A percentile compares a stretch with the other conserved stretches of the same genome.
Evolutionary conservation across 2,113 vertebrate genomes (phyloP).

Genomic region (Phyllostomus discolor): DNA sequence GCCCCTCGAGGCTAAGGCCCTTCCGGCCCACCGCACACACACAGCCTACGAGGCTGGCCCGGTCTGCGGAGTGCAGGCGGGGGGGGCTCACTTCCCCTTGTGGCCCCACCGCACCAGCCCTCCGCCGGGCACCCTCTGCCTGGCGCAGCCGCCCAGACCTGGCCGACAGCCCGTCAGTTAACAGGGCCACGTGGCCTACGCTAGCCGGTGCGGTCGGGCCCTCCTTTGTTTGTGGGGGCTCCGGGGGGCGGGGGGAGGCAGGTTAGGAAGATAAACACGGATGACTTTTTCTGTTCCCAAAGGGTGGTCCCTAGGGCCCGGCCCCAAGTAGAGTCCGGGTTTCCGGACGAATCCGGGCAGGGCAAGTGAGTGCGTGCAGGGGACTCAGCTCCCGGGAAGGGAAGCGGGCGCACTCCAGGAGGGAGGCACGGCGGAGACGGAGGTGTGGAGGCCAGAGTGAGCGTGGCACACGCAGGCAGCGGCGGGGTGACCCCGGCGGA

Average conservation of each 20-base stretch:
- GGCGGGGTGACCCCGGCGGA: neutral
- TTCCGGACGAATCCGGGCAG: neutral
- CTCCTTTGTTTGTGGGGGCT: neutral
- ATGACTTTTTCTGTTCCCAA: neutral
- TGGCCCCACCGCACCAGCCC: too few species aligned
- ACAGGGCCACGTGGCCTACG: neutral
- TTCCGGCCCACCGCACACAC: neutral
- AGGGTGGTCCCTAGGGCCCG: neutral
- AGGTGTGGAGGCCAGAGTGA: neutral
- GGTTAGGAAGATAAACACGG: neutral
- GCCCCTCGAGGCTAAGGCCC: fast-evolving
- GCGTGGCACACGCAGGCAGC: fast-evolving
- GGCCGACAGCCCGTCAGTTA: neutral
- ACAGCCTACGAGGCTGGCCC: neutral
- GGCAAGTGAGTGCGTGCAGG: fast-evolving
- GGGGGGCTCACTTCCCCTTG: too few species aligned
- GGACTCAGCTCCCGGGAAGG: fast-evolving
- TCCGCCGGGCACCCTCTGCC: neutral
- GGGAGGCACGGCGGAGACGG: neutral
- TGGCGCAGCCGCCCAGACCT: neutral
- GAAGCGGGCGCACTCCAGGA: fast-evolving
- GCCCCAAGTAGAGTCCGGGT: neutral
- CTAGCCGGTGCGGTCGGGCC: neutral
- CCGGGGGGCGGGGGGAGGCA: neutral
- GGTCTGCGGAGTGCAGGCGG: neutral